Conservation (phyloP, 2,113 vertebrate species). For the Tupaia chinensis region DNA sequence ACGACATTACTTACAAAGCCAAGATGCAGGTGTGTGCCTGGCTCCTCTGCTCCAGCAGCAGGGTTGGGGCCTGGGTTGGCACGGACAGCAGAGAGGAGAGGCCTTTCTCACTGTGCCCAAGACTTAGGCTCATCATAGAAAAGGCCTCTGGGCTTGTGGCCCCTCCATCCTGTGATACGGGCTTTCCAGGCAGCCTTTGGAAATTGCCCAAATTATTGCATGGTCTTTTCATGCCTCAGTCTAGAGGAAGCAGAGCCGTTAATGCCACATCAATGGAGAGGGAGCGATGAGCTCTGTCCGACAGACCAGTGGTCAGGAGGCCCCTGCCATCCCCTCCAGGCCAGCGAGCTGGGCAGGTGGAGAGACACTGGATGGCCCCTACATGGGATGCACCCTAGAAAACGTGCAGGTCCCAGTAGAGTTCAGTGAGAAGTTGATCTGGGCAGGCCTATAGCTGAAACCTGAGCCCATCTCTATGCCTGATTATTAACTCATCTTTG, state of each 20-base stretch:
- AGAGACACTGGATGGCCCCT: neutral
- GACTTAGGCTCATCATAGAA: neutral
- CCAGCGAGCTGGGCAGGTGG: neutral
- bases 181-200: neutral
- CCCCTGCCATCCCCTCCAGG: neutral
- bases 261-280: fast-evolving
- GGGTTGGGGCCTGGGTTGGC: neutral
- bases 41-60: neutral
- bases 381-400: neutral
- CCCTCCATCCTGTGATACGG: neutral
- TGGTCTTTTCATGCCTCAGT: neutral
- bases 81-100: neutral
- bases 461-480: neutral
- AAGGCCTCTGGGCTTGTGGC: neutral
- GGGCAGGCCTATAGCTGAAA: neutral
- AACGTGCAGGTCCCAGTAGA: neutral
- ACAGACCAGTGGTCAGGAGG: neutral
- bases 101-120: neutral
- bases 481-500: neutral
- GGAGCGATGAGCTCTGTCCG: neutral
- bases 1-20: neutral
- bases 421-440: neutral
- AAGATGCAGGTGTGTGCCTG: neutral
- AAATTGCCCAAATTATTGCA: neutral
- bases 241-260: neutral